Percentiles rank a stretch among this genome's conserved stretches.
Evolutionary conservation across 92 coral and sea anemone species (phyloP).

Genomic region (Bergia sp.): DNA sequence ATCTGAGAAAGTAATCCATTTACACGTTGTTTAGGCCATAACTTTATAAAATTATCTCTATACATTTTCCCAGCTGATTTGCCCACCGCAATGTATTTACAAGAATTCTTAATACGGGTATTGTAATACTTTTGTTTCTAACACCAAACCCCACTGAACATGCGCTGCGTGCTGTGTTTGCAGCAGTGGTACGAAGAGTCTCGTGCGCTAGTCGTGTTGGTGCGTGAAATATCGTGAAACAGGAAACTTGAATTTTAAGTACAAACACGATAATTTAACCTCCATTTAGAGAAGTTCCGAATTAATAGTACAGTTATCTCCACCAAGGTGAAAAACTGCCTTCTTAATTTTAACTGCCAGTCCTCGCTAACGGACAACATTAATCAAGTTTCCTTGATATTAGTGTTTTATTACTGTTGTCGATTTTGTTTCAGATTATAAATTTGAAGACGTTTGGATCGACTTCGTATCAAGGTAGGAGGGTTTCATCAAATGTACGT

Average conservation of each 20-base stretch:
- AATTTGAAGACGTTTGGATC: slow-evolving; percentile 13
- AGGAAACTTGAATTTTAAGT: slow-evolving; percentile 3
- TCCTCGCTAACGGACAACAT: slow-evolving; percentile 32
- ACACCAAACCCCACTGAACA: slow-evolving; percentile 26
- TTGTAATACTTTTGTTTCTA: slow-evolving; percentile 45
- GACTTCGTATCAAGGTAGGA: slow-evolving; percentile 36
- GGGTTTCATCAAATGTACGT: neutral
- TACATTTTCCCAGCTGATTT: slow-evolving; percentile 44
- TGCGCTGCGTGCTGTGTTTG: slow-evolving; percentile 21
- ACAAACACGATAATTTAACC: slow-evolving; percentile 4
- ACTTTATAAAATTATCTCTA: slow-evolving; percentile 34
- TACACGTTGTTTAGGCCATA: slow-evolving; percentile 47
- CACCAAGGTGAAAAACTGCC: slow-evolving; percentile 30
- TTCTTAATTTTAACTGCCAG: slow-evolving; percentile 33
- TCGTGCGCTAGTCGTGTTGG: neutral
- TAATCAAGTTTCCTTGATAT: slow-evolving; percentile 11
- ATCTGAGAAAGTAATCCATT: slow-evolving; percentile 65
- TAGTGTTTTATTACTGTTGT: neutral
- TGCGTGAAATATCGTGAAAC: neutral
- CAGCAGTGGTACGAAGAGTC: neutral
- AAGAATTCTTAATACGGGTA: slow-evolving; percentile 58
- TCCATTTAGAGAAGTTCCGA: slow-evolving; percentile 22
- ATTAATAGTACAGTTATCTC: slow-evolving; percentile 21
- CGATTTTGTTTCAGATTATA: slow-evolving; percentile 32
- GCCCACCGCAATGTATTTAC: slow-evolving; percentile 41